Percentiles rank a stretch among this genome's conserved stretches.
These are phyloP conservation scores for Laticauda laticaudata DNA, from an alignment of 2,113 vertebrate genomes.

Conservation along the genomic window DNA sequence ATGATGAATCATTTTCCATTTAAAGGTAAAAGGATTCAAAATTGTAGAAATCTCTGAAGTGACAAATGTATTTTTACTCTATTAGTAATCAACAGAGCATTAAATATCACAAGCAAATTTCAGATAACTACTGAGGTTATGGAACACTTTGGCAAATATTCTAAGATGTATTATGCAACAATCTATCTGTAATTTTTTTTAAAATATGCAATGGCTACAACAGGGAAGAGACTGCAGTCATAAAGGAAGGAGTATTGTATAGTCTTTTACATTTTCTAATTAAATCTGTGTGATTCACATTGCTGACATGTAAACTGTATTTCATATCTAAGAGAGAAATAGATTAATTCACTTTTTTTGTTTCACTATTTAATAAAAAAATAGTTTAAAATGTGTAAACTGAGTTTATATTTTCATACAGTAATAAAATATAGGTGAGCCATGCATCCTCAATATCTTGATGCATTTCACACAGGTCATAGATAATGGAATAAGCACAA, in stretches of 20 bases:
- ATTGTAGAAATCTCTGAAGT: accelerated
- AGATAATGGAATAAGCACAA: background rate
- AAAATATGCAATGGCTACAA: background rate
- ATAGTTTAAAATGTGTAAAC: background rate
- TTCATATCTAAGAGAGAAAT: background rate
- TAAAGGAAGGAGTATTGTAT: background rate
- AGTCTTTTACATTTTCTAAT: background rate
- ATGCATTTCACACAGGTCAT: background rate
- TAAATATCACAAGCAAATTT: constrained; percentile 28
- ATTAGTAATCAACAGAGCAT: constrained; percentile 16
- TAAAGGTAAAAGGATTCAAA: constrained; percentile 16
- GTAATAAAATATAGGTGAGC: background rate
- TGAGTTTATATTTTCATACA: background rate
- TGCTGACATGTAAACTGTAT: background rate
- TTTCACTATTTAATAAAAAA: background rate
- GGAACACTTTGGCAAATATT: background rate
- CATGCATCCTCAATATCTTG: background rate
- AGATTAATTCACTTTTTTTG: background rate
- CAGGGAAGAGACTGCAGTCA: background rate
- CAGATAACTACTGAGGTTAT: background rate
- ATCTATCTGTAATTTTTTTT: background rate
- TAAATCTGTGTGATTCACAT: background rate
- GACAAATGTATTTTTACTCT: constrained; percentile 25
- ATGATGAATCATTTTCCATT: background rate
- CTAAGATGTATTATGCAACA: background rate